Percentiles rank a stretch among this genome's conserved stretches.
Evolutionary conservation across 2,888 invertebrate species (phyloP).

Genomic region (Tanytarsus gracilentus): DNA sequence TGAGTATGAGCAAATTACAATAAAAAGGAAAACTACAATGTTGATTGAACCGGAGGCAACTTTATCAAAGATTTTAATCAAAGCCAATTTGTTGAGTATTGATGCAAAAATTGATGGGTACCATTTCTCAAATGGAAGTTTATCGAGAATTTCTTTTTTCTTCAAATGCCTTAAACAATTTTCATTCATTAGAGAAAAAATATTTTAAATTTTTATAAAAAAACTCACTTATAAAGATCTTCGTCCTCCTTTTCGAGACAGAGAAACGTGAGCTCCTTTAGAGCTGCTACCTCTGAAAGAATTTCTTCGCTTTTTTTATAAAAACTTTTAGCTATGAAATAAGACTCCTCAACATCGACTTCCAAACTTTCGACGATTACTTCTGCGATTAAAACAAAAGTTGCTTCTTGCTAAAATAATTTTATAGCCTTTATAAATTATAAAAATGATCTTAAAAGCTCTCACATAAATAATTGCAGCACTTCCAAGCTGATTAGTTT

Average conservation of each 20-base stretch:
- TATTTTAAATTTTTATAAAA: neutral
- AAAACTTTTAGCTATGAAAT: conserved; percentile 73
- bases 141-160: conserved; percentile 54
- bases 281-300: conserved; percentile 53
- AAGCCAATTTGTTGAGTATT: conserved; percentile 64
- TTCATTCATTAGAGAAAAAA: conserved; percentile 11
- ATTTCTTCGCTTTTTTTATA: conserved; percentile 59
- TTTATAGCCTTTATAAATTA: neutral
- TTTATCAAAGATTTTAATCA: conserved; percentile 83
- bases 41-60: conserved; percentile 75
- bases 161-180: conserved; percentile 51
- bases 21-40: conserved; percentile 68
- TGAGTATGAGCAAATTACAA: conserved; percentile 43
- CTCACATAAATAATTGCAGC: conserved; percentile 45
- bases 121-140: conserved; percentile 66
- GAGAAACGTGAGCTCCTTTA: conserved; percentile 56
- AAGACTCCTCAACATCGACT: conserved; percentile 61
- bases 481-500: conserved; percentile 54
- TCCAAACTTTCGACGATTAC: conserved; percentile 17
- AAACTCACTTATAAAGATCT: conserved; percentile 52
- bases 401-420: neutral
- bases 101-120: conserved; percentile 76
- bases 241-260: conserved; percentile 71
- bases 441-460: neutral
- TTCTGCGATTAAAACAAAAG: conserved; percentile 6